Base-by-base conservation (phyloP, 2,797 vertebrate genomes). In the Stomatorhinus walkeri region DNA sequence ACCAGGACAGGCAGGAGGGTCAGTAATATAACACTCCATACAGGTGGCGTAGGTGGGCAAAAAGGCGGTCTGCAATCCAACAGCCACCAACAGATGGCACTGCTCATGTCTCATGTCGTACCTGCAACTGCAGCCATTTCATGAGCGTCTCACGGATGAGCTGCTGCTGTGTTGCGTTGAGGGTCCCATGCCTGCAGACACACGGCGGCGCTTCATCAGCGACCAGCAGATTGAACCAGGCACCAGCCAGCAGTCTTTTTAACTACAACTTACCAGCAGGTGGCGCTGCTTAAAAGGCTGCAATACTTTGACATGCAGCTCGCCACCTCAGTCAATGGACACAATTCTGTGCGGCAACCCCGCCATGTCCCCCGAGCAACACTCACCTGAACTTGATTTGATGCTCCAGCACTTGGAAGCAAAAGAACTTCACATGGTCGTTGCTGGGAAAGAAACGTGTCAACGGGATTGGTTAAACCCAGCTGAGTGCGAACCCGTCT, bases 391-490 rank as follows among this genome's bases (percentile, higher is more conserved):
- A 98, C 93, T 98, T 99, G 90, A 99, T 96, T 94, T 99, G 98
- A 94, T 99, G 97, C 93, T 99, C 98, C 90, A 99, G 89, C 46
- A 99, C 98, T 97, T 99, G 98, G 94, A 99, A 98, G 94, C 98
- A 99, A 94, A 99, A 99, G 94, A 99, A 99, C 93, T 99, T 99
- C 89, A 99, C 96, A 81, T 99, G 98, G 94, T 99, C 98, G 88
- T 99, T 98, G 89, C 98, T 99, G 92, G 84, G 85, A 91, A 76
- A 88, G 59, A 88, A 87, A 64, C 3, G 5, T 72, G 89, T 10
- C 32, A 86, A 32, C 22, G 1, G 16, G 85, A 54, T 16, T 7
- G 8, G 49, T 36, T 72, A 54, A 32, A 16, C 3, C 16, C 2
- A 28, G 22, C 52, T 9, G 7, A 52, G 48, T 0, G 19, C 28